A percentile compares a stretch with the other conserved stretches of the same genome.
These are phyloP conservation scores for Heliconius erato DNA, from an alignment of 2,888 invertebrate genomes.

Conservation along the genomic window DNA sequence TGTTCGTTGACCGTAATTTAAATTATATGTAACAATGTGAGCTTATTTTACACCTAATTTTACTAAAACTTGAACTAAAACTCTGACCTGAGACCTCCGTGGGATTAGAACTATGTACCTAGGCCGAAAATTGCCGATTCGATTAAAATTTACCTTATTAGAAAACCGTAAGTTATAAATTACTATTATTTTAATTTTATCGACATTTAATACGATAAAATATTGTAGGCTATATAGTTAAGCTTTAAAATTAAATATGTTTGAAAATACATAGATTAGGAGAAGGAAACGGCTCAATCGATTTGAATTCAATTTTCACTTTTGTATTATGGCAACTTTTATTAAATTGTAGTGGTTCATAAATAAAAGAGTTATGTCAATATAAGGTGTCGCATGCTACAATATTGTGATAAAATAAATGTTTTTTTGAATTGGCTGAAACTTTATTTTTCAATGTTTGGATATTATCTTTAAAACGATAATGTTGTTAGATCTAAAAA, in stretches of 20 bases:
- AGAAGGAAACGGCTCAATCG: too few relatives aligned
- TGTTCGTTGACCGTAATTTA: slow-evolving; percentile 2
- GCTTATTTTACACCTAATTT: slow-evolving; percentile 34
- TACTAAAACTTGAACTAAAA: slow-evolving; percentile 46
- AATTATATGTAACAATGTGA: slow-evolving; percentile 15
- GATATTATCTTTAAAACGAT: too few relatives aligned
- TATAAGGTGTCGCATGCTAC: too few relatives aligned
- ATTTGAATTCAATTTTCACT: too few relatives aligned
- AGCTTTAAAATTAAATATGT: neutral
- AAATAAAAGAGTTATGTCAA: too few relatives aligned
- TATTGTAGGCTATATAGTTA: neutral
- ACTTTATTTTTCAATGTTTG: too few relatives aligned
- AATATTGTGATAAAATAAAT: too few relatives aligned
- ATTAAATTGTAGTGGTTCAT: too few relatives aligned
- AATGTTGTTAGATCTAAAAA: too few relatives aligned
- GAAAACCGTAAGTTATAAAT: slow-evolving; percentile 35
- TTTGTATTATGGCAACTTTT: too few relatives aligned
- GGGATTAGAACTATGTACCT: slow-evolving; percentile 23
- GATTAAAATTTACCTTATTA: slow-evolving; percentile 40
- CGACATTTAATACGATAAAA: neutral
- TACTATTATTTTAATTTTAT: slow-evolving; percentile 25
- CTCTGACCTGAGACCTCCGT: slow-evolving; percentile 38
- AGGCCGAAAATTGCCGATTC: slow-evolving; percentile 45
- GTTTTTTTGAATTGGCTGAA: too few relatives aligned
- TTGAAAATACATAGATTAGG: neutral